These are phyloP conservation scores for Tenualosa ilisha DNA, from an alignment of 2,797 vertebrate genomes.

Conservation along the genomic window DNA sequence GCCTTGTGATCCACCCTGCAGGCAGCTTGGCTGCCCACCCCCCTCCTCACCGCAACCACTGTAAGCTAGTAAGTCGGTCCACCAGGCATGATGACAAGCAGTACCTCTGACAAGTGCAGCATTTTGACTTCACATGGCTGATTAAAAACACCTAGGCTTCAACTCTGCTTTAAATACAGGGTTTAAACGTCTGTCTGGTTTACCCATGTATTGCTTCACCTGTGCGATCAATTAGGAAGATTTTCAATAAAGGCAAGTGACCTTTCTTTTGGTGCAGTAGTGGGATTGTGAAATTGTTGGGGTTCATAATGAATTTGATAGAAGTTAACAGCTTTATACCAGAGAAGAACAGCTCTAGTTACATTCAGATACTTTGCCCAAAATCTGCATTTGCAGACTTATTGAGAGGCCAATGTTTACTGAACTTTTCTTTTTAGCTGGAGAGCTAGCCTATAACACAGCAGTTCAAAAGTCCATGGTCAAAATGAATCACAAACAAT, in stretches of 20 bases:
- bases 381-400: not conserved
- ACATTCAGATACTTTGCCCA: not conserved
- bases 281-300: not conserved
- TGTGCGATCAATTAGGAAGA: not conserved
- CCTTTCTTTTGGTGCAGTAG: not conserved
- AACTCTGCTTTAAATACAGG: not conserved
- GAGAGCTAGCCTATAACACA: not conserved
- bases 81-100: not conserved
- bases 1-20: slow-evolving; percentile 50
- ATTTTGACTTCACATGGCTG: not conserved
- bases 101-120: not conserved
- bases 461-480: slow-evolving; percentile 1
- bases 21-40: not conserved
- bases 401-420: not conserved
- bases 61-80: not conserved
- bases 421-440: not conserved
- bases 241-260: not conserved
- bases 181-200: not conserved
- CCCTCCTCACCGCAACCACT: not conserved
- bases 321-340: not conserved
- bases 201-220: not conserved
- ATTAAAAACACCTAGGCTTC: not conserved
- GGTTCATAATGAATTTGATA: not conserved
- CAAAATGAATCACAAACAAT: not conserved
- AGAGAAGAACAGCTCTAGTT: not conserved